These are phyloP conservation scores for Tenodera sinensis DNA, from an alignment of 2,888 invertebrate genomes.

Conservation along the genomic window DNA sequence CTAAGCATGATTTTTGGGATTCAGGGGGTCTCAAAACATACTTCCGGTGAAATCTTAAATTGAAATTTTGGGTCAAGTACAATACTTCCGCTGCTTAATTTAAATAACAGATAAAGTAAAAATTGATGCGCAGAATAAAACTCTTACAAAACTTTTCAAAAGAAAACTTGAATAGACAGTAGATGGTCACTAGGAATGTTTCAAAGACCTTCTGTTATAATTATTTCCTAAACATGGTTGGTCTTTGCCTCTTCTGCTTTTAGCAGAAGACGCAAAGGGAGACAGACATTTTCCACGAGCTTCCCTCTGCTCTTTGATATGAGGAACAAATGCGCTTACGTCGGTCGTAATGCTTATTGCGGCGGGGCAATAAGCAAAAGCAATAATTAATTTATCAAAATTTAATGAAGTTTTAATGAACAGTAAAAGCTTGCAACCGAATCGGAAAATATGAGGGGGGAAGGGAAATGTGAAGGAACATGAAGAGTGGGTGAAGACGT, in stretches of 20 bases:
- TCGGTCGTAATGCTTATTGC: slow-evolving; percentile 35
- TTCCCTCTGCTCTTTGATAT: slow-evolving; percentile 6
- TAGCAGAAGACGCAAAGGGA: neutral
- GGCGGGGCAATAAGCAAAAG: slow-evolving; percentile 46
- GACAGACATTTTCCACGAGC: neutral
- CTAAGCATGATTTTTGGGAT: no score
- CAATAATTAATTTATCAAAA: slow-evolving; percentile 48
- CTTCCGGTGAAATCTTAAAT: no score
- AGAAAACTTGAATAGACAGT: no score
- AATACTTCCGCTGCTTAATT: no score
- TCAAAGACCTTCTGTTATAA: neutral
- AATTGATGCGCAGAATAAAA: no score
- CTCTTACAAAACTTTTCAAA: no score
- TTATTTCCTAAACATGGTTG: neutral
- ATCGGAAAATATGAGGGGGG: neutral
- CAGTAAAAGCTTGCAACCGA: slow-evolving; percentile 36
- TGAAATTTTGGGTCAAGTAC: no score
- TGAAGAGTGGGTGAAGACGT: neutral
- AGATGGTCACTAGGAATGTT: neutral
- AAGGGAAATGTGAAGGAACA: neutral
- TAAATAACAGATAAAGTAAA: no score
- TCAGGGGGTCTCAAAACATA: no score
- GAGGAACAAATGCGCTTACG: slow-evolving; percentile 24
- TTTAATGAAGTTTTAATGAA: slow-evolving; percentile 48
- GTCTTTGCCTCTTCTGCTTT: neutral